Base-by-base conservation (phyloP, 2,113 vertebrate genomes). In the Chroicocephalus ridibundus region DNA sequence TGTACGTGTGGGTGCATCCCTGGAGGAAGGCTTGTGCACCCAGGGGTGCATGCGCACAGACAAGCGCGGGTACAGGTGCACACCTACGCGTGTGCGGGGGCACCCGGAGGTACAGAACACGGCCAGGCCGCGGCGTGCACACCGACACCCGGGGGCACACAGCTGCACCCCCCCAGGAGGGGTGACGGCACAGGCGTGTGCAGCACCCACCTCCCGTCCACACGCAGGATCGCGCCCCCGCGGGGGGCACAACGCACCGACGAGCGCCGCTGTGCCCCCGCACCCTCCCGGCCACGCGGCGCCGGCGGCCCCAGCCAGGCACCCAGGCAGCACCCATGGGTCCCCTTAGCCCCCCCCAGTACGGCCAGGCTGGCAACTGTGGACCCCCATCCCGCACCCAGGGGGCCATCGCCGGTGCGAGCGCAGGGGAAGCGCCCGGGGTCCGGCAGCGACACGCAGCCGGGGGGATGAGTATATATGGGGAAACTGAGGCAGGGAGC, bases 401-500 rank as follows among this genome's bases (percentile, higher is more conserved):
- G 5, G 21, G 49, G 21, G 44, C 47, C 21, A 27, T 4, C 8
- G 51, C 8, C 51, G 29, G 44, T 7, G 54, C 1, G 5, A 49
- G 27, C 1, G 2, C 40, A 29, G 32, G 38, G 38, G 24, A 76
- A 52, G 29, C 47, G 20, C 24, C 55, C 3, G 2, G 32, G 8
- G 0, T 58, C 47, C 5, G 4, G 20, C 62, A 20, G 44, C 2
- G 34, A 27, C 5, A 3, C 0, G 12, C 20, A 38, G 32, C 0
- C 44, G 6, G 44, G 44, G 44, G 17, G 44, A 19, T 46, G 44
- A 46, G 12, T 5, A 21, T 3, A 0, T 0, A 17, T 0, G 7
- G 91, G 78, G 88, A 95, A 88, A 92, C 88, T 51, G 82, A 93
- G 88, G 88, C 91, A 89, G 55, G 24, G 46, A 60, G 79, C n/a